Evolutionary conservation across 1,140 invertebrate genomes (phyloP), one percentile per base, ranked within the genome.

Genomic region (Macrotrachela quadricornifera): DNA sequence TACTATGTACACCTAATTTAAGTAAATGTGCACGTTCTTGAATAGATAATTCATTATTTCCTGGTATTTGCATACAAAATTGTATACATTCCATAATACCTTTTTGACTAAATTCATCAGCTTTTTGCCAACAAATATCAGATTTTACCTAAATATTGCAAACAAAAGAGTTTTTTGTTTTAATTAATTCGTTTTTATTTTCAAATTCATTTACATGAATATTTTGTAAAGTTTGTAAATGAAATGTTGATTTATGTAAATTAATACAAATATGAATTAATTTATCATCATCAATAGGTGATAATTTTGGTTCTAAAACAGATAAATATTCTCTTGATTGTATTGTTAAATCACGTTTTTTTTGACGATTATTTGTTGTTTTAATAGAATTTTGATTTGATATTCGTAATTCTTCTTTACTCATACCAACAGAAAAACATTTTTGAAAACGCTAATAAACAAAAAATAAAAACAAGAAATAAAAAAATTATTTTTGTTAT

Each of bases 401-500:
- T 13, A 13, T 68, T 49, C 68, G 51, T 21, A 70, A 66, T 36
- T 66, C 68, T 68, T 59, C 36, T 58, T 57, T 51, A 37, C 46
- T 48, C 55, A 50, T 54, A 43, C 50, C 49, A 43, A 52, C 49
- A 36, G 6, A 10, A 58, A 69, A 67, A 64, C 64, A 69, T 65
- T 63, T 67, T 64, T 14, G 65, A 69, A 67, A 70, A 68, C 48
- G 66, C 67, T 50, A 55, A 59, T n/a, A n/a, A n/a, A n/a, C n/a
- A 16, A 58, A 59, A 39, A 67, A 63, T 52, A 65, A 69, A 48
- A 66, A 66, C 56, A 64, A 62, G n/a, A 68, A 59, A 4, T 30
- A 30, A 8, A 30, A 4, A 2, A 30, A 8, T 4, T 30, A 4
- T 30, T 4, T 30, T 8, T 30, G 21, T 4, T 4, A 30, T 30